Percentiles rank a stretch among this genome's conserved stretches.
These are phyloP conservation scores for Urocitellus parryii DNA, from an alignment of 2,113 vertebrate genomes.

Conservation along the genomic window DNA sequence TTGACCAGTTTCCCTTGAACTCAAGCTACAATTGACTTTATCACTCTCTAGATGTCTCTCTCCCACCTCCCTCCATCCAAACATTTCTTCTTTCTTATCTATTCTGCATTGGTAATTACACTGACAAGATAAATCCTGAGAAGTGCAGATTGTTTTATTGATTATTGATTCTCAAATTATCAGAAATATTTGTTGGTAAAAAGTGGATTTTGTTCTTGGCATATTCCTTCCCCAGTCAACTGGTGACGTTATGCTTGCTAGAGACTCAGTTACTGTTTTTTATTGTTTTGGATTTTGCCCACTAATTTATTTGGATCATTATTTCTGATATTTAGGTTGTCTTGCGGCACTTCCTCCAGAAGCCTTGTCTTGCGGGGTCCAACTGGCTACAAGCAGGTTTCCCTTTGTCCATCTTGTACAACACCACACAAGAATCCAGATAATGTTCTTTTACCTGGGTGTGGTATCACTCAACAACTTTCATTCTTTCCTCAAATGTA, in stretches of 20 bases:
- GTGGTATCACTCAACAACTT: fast-evolving
- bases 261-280: not conserved
- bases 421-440: not conserved
- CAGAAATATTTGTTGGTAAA: not conserved
- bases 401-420: not conserved
- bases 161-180: not conserved
- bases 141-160: not conserved
- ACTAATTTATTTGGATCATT: not conserved
- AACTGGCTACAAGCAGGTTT: not conserved
- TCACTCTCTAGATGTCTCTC: not conserved
- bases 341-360: not conserved
- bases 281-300: not conserved
- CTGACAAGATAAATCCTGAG: not conserved
- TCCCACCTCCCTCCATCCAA: not conserved
- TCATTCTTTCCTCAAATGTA: not conserved
- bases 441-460: not conserved
- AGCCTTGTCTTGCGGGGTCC: not conserved
- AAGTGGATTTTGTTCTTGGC: not conserved
- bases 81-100: not conserved
- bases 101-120: not conserved
- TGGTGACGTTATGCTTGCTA: not conserved
- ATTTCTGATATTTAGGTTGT: not conserved
- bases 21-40: not conserved
- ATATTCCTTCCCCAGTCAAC: not conserved
- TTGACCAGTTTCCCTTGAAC: slow-evolving; percentile 3